Evolutionary conservation across 1,140 invertebrate genomes (phyloP), one percentile per base, ranked within the genome.

Genomic region (Caenorhabditis inopinata): DNA sequence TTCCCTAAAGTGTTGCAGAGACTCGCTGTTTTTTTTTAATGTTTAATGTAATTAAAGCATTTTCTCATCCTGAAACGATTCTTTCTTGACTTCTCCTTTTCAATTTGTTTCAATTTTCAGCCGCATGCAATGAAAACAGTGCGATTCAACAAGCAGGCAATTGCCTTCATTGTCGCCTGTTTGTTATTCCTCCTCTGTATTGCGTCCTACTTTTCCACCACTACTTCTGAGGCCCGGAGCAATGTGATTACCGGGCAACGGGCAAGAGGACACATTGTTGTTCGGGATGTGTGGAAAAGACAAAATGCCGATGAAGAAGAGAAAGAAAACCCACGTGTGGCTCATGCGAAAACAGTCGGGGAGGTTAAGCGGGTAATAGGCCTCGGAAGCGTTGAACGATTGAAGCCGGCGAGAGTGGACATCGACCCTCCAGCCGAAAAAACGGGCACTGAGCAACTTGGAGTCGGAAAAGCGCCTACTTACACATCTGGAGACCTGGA

Each of bases 81-180:
- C 21, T 23, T 68, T 68, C 38, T 16, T 42, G 6, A 42, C 6
- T 42, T 42, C 6, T 42, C 5, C 14, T 42, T 42, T 42, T 42
- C 14, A 42, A 7, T 42, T 42, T 14, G 38, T 42, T 42, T 7
- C 5, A 42, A 73, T 46, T 77, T 77, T 51, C 48, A 79, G 78
- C 16, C 78, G 35, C 32, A 79, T 79, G 78, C 48, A 42, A 79
- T 79, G 78, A 58, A 79, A 79, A 79, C 78, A 45, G 78, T 79
- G 29, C 29, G 58, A 14, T 79, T 79, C 45, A 79, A 79, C 25
- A 58, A 62, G 27, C 48, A 58, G 46, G 78, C 78, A 25, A 16
- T 79, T 0, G 62, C 68, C 48, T n/a, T 47, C 68, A 11, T 79
- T 16, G 62, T 38, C 27, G 78, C 51, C 48, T 47, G 62, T 47